A percentile compares a stretch with the other conserved stretches of the same genome.
Conservation (phyloP, 2,113 vertebrate species). For the Tragelaphus strepsiceros region DNA sequence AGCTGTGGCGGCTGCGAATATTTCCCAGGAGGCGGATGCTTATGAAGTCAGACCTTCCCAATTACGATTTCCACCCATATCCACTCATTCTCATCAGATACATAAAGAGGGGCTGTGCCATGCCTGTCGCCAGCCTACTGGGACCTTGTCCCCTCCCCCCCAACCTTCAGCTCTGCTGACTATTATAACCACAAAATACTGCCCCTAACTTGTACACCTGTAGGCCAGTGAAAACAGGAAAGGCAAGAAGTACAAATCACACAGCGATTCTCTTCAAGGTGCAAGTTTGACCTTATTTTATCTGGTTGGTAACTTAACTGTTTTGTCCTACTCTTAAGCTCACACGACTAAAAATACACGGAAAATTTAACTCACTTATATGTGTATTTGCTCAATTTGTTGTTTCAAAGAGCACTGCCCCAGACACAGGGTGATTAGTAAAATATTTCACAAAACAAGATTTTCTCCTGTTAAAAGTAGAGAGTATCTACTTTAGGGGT, state of each 20-base stretch:
- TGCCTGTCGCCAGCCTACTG: background rate
- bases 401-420: background rate
- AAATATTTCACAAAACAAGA: background rate
- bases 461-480: background rate
- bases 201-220: no score
- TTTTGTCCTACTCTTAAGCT: background rate
- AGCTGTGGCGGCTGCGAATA: background rate
- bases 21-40: background rate
- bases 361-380: background rate
- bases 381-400: background rate
- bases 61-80: slow-evolving; percentile 10
- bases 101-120: background rate
- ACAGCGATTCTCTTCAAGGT: background rate
- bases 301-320: background rate
- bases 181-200: background rate
- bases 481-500: background rate
- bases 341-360: background rate
- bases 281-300: background rate
- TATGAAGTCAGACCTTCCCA: background rate
- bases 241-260: background rate
- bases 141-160: background rate
- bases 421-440: background rate
- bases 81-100: background rate
- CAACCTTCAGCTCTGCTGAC: background rate
- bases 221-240: background rate